phyloP scores from a whole-genome alignment of 2,113 vertebrate species.

The Dascyllus trimaculatus region DNA sequence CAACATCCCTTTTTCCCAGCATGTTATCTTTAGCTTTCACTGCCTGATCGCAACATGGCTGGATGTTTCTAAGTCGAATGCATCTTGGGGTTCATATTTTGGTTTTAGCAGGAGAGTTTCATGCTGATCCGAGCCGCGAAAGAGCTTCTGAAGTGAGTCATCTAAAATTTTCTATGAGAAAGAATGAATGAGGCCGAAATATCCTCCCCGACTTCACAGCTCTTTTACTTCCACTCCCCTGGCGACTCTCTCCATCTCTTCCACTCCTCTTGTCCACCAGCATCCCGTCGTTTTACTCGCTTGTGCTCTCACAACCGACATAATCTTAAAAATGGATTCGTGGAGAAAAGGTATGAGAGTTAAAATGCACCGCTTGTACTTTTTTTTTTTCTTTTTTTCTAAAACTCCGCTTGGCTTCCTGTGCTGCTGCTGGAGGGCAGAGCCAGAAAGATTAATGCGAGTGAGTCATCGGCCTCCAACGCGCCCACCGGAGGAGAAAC shows the following conservation, averaged over 20 bases:
- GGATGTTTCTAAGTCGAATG: no score
- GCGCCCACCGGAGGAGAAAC: slow-evolving; percentile 52
- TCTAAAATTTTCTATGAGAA: no score
- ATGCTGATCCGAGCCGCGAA: no score
- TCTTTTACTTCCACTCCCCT: background rate
- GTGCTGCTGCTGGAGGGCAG: slow-evolving; percentile 31
- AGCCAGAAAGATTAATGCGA: slow-evolving; percentile 52
- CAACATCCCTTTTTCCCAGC: no score
- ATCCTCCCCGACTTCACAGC: background rate
- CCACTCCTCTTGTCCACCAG: background rate
- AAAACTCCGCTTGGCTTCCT: slow-evolving; percentile 37
- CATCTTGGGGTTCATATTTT: no score
- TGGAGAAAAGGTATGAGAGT: slow-evolving; percentile 2
- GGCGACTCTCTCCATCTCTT: background rate
- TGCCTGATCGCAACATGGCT: no score
- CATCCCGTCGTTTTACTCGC: background rate
- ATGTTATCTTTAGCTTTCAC: no score
- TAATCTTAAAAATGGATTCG: slow-evolving; percentile 14
- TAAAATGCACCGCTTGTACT: background rate
- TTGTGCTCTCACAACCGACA: background rate
- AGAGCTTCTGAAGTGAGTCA: no score
- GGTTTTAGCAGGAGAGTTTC: no score
- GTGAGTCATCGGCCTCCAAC: slow-evolving; percentile 59
- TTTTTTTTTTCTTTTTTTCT: slow-evolving; percentile 36
- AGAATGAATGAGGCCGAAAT: no score